Evolutionary conservation across 2,797 vertebrate species (phyloP).

Genomic region (Acropternis orthonyx): DNA sequence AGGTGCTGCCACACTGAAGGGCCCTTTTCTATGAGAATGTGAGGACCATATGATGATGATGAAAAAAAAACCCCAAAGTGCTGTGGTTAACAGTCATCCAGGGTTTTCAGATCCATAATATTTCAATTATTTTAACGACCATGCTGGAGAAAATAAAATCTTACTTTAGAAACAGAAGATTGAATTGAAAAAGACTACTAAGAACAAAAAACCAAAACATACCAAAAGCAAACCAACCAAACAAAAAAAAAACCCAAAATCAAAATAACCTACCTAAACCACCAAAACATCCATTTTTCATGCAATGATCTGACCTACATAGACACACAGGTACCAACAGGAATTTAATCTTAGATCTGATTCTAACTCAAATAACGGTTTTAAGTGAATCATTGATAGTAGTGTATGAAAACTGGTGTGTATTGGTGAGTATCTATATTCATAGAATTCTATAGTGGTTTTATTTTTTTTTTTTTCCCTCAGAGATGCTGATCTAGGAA

Average conservation of each 20-base stretch:
- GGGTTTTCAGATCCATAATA: neutral
- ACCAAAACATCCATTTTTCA: neutral
- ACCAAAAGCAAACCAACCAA: fast-evolving
- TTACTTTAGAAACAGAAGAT: neutral
- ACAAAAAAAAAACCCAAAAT: neutral
- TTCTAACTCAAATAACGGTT: neutral
- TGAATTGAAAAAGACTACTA: neutral
- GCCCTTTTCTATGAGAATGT: neutral
- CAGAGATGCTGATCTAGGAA: neutral
- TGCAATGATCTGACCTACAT: neutral
- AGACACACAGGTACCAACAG: neutral
- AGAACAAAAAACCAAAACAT: neutral
- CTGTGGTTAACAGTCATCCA: neutral
- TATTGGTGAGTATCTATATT: neutral
- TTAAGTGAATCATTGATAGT: neutral
- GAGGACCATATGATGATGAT: neutral
- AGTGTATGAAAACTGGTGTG: neutral
- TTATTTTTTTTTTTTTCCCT: neutral
- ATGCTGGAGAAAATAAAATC: neutral
- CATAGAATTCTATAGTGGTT: neutral
- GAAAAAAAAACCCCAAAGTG: neutral
- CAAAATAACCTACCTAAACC: neutral
- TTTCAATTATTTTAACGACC: neutral
- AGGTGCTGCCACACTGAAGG: neutral
- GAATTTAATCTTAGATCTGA: neutral